phyloP scores from a whole-genome alignment of 2,113 vertebrate species.

The Hypanus sabinus region DNA sequence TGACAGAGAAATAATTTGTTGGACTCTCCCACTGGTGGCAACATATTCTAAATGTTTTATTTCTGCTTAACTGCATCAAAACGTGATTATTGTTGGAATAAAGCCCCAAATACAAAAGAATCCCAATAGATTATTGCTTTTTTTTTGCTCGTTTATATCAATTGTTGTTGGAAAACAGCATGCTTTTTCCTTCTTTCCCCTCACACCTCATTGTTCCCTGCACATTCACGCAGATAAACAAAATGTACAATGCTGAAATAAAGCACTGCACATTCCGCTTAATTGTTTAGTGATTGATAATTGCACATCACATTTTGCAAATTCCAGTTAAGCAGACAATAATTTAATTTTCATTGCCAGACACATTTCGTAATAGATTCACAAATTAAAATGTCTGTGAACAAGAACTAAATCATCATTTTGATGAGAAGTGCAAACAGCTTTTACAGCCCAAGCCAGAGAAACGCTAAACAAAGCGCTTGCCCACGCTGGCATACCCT shows the following conservation, averaged over 20 bases:
- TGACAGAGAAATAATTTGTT: constrained; percentile 17
- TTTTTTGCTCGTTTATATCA: not conserved
- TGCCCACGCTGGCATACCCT: not conserved
- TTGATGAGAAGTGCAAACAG: not conserved
- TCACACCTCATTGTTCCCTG: not conserved
- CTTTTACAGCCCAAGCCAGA: not conserved
- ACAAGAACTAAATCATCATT: not conserved
- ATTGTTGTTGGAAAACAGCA: not conserved
- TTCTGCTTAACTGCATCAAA: not conserved
- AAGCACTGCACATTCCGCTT: not conserved
- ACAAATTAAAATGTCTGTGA: constrained; percentile 13
- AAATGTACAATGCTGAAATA: not conserved
- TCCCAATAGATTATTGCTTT: not conserved
- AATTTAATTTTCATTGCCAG: not conserved
- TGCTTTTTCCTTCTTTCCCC: too few species aligned
- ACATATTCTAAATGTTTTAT: not conserved
- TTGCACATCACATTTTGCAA: constrained; percentile 6
- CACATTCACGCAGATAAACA: not conserved
- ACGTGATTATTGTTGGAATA: not conserved
- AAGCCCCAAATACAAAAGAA: not conserved
- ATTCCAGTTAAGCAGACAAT: not conserved
- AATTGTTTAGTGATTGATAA: not conserved
- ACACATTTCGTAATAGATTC: not conserved
- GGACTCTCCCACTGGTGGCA: not conserved
- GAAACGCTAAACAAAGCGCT: not conserved